These are phyloP conservation scores for Liodrosophila aerea DNA, from an alignment of 2,888 invertebrate species.

Conservation along the genomic window DNA sequence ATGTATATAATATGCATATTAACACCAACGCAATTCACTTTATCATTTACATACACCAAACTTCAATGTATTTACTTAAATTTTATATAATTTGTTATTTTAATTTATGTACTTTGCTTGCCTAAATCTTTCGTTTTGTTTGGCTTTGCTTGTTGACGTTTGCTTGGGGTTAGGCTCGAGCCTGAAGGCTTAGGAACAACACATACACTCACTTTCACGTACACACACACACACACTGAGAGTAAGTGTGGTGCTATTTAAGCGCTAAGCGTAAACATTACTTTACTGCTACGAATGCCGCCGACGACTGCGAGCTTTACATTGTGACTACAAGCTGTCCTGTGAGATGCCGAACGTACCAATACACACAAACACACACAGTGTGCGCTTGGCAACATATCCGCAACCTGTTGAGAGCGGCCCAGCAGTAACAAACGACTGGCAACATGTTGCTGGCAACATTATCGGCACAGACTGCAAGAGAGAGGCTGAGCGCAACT, in stretches of 20 bases:
- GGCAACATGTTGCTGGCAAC: constrained; percentile 54
- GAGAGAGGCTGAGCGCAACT: not conserved
- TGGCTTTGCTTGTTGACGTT: not conserved
- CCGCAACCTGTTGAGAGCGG: constrained; percentile 74
- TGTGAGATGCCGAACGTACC: constrained; percentile 18
- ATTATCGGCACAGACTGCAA: constrained; percentile 35
- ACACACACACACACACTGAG: constrained; percentile 2
- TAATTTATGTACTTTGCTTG: not conserved
- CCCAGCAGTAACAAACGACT: constrained; percentile 7
- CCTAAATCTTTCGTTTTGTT: constrained; percentile 10
- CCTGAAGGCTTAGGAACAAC: not conserved
- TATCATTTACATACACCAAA: not conserved
- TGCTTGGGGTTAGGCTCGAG: not conserved
- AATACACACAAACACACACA: constrained; percentile 8
- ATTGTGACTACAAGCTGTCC: constrained; percentile 46
- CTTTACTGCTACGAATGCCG: constrained; percentile 42
- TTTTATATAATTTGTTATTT: not conserved
- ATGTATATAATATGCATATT: too few species aligned
- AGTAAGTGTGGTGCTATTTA: not conserved
- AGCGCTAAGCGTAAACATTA: constrained; percentile 24
- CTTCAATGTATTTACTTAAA: not conserved
- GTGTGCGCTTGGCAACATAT: constrained; percentile 23
- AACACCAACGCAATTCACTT: constrained; percentile 3
- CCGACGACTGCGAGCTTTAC: constrained; percentile 56
- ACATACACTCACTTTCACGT: not conserved